Evolutionary conservation across 2,797 vertebrate species (phyloP), one percentile per base, ranked within the genome.

Genomic region (Myotis myotis): DNA sequence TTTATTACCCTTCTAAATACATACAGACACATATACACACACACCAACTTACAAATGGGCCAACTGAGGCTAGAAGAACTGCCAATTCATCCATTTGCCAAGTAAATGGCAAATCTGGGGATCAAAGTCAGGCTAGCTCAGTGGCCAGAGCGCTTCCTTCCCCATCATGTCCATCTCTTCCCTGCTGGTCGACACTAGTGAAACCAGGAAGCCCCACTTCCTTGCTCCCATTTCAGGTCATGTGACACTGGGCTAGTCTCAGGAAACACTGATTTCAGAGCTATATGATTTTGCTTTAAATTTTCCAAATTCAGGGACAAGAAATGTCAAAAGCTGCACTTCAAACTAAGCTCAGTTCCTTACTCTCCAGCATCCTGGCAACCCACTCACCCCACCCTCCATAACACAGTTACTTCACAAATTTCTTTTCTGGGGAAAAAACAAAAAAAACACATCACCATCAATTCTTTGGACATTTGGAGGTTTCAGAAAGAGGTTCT

Each of bases 251-350:
- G 16, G 23, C 8, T 91, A 38, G 49, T 74, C 62, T 41, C 62
- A 91, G 41, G 5, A 87, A 87, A 78, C 68, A 57, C 13, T 62
- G 41, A 87, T 88, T 83, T 87, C 89, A 79, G 10, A 95, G 57
- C 15, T 74, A 51, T 41, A 36, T 30, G 66, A 84, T 38, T 89
- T 94, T 78, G 4, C 53, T 82, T 71, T 92, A 80, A 93, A 79
- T 83, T 90, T 93, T 92, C 81, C 70, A 86, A 57, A 93, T 93
- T 79, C 70, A 76, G 62, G 53, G 60, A 90, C 64, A 91, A 92
- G 84, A 96, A 87, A 94, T 91, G 64, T 83, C 92, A 93, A 74
- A 87, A 83, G 5, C 68, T 94, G 49, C 86, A 64, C 60, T 93
- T 93, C 38, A 75, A 80, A 87, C n/a, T 19, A 55, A 86, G n/a